A percentile compares a stretch with the other conserved stretches of the same genome.
These are phyloP conservation scores for Noturus placidus DNA, from an alignment of 2,113 vertebrate species.

Conservation along the genomic window DNA sequence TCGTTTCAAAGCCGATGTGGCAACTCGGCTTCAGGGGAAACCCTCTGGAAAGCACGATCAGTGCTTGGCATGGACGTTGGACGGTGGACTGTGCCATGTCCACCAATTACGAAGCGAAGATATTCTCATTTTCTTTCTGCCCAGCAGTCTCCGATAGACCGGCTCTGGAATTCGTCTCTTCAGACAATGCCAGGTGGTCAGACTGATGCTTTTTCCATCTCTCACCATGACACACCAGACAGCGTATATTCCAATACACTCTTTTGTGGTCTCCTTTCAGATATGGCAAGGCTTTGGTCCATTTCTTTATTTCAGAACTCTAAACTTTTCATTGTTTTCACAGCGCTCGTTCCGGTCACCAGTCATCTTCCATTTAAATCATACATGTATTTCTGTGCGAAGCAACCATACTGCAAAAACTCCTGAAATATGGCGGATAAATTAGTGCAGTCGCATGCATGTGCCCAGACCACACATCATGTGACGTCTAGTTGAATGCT, in stretches of 20 bases:
- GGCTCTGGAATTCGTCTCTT: conserved; percentile 23
- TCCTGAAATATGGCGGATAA: not conserved
- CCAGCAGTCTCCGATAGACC: not conserved
- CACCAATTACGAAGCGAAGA: not conserved
- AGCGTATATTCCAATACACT: no score
- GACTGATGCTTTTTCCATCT: conserved; percentile 1
- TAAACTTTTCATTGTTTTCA: not conserved
- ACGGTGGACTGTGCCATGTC: conserved; percentile 7
- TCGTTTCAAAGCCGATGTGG: not conserved
- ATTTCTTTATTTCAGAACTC: not conserved
- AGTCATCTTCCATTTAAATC: not conserved
- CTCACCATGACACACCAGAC: not conserved
- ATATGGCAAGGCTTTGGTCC: not conserved
- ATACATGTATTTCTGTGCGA: not conserved
- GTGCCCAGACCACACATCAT: not conserved
- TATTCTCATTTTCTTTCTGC: conserved; percentile 19
- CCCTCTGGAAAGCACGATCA: conserved; percentile 15
- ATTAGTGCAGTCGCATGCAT: not conserved
- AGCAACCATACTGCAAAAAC: not conserved
- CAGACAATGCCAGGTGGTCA: not conserved
- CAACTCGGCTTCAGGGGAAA: not conserved
- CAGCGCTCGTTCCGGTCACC: not conserved
- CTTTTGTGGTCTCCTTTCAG: not conserved
- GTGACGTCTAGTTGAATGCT: not conserved
- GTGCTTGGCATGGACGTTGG: not conserved